phyloP scores from a whole-genome alignment of 2,797 vertebrate species.

The Glossophaga mutica region DNA sequence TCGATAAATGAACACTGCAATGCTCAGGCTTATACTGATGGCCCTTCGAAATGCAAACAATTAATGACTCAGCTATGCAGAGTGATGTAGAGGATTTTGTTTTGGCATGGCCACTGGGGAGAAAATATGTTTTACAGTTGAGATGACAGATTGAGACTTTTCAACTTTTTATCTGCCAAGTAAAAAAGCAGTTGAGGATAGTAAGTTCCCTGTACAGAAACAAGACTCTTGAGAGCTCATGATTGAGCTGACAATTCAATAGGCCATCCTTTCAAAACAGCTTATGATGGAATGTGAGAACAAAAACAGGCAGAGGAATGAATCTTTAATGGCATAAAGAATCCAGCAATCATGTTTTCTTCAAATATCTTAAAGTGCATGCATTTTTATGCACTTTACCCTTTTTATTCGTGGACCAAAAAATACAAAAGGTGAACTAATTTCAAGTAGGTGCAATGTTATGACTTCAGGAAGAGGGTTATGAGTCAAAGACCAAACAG shows the following conservation, averaged over 20 bases:
- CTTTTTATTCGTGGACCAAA: neutral
- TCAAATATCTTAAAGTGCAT: neutral
- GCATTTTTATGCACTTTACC: neutral
- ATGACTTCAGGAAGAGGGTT: neutral
- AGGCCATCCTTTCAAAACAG: neutral
- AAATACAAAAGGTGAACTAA: neutral
- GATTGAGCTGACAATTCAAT: neutral
- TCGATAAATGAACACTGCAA: neutral
- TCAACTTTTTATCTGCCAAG: neutral
- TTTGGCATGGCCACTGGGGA: neutral
- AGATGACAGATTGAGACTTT: neutral
- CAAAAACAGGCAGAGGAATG: neutral
- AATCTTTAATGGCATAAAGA: neutral
- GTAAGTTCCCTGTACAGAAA: neutral
- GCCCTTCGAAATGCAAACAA: neutral
- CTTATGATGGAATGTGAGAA: neutral
- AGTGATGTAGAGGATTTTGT: neutral
- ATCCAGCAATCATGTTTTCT: neutral
- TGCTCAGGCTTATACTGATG: neutral
- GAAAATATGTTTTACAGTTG: neutral
- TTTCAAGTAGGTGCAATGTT: neutral
- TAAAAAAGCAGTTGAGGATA: neutral
- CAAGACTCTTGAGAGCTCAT: neutral
- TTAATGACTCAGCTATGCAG: neutral
- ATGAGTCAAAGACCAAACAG: constrained; percentile 44